Evolutionary conservation across 2,113 vertebrate species (phyloP), one percentile per base, ranked within the genome.

Genomic region (Corythoichthys haematopterus): DNA sequence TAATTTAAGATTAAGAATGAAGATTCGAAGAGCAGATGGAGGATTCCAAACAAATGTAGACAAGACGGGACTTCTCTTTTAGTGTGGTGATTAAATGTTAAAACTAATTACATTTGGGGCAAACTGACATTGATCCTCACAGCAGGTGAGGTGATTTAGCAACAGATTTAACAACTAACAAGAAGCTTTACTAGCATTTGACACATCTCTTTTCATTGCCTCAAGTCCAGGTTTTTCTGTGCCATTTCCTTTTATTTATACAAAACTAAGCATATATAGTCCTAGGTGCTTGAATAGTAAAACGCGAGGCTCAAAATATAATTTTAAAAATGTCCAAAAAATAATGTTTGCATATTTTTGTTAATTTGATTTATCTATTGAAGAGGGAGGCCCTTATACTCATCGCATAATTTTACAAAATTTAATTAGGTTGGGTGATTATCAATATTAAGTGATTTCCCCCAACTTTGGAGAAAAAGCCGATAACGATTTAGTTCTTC

Each of bases 121-220:
- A 57, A 57, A 36, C 33, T 35, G 53, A 4, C 33, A 57, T 63
- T 73, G 43, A 77, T 72, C 85, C 77, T 83, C 79, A 59, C 78
- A 77, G 76, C 80, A 55, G 78, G 80, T 8, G 16, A 46, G 0
- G 6, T 65, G 52, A 67, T 78, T 51, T 36, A 66, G 36, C 66
- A 52, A 5, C 5, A 35, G 82, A 78, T 80, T 83, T 13, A 77
- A 58, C 4, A 46, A 55, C 51, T 78, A 38, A 74, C 80, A 80
- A 71, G 0, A 15, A 56, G 74, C 33, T 76, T 76, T 46, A 74
- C 3, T 70, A 58, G 53, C 65, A 68, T 62, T 53, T 16, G 2
- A 66, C 43, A 28, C 20, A 33, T 62, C n/a, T 61, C 9, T 20
- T 20, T 43, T n/a, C 38, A 40, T 45, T 61, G 40, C n/a, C 28